Conservation (phyloP, 2,113 vertebrate species). For the Salvelinus namaycush region DNA sequence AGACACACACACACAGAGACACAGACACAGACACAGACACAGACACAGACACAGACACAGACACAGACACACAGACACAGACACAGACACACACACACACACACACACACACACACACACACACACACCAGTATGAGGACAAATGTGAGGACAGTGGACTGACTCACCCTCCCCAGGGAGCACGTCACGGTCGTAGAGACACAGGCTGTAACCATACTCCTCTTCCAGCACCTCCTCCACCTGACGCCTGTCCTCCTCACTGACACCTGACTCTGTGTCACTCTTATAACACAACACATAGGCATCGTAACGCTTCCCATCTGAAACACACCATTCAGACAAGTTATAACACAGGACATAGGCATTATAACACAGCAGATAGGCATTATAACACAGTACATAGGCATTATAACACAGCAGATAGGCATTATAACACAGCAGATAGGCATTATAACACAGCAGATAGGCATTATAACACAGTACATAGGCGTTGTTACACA, state of each 20-base stretch:
- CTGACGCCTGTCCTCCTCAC: conserved; percentile 35
- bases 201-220: conserved; percentile 64
- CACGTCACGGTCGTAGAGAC: conserved; percentile 66
- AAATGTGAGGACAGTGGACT: not conserved
- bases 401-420: accelerated
- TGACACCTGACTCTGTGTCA: conserved; percentile 30
- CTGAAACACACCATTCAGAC: too few relatives aligned
- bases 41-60: too few relatives aligned
- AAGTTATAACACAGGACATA: conserved; percentile 42
- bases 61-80: not conserved
- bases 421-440: too few relatives aligned
- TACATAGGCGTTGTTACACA: too few relatives aligned
- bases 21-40: not conserved
- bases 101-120: too few relatives aligned
- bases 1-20: not conserved
- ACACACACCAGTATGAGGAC: not conserved
- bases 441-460: not conserved
- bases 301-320: too few relatives aligned
- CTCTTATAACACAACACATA: conserved; percentile 61
- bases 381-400: too few relatives aligned
- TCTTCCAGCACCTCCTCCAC: conserved; percentile 60
- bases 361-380: not conserved
- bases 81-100: not conserved
- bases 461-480: too few relatives aligned
- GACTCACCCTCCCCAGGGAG: conserved; percentile 61